A percentile compares a stretch with the other conserved stretches of the same genome.
Conservation (phyloP, 2,888 invertebrate genomes). For the Drosophila acutilabella region DNA sequence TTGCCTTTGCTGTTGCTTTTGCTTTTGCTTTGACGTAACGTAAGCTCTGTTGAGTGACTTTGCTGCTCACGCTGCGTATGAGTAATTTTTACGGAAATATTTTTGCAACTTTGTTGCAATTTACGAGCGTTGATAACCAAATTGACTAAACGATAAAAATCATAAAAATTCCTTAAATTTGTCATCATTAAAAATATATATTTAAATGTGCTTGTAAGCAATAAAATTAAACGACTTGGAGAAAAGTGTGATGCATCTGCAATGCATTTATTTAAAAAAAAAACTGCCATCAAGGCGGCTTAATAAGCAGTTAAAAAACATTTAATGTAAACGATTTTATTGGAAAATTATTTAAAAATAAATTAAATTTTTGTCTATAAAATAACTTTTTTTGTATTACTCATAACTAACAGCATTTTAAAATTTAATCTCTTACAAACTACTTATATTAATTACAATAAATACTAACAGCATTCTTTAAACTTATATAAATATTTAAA, state of each 20-base stretch:
- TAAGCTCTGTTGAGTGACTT: constrained; percentile 43
- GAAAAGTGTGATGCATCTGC: constrained; percentile 2
- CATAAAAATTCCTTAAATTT: constrained; percentile 7
- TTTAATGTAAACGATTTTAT: not conserved
- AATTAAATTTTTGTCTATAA: too few species aligned
- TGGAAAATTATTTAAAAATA: too few species aligned
- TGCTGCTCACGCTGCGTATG: constrained; percentile 58
- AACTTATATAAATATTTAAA: not conserved
- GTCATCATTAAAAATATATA: constrained; percentile 6
- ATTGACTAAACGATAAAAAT: constrained; percentile 28
- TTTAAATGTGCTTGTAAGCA: too few species aligned
- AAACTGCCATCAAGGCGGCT: not conserved
- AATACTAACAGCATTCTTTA: not conserved
- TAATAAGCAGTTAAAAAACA: not conserved
- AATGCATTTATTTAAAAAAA: too few species aligned
- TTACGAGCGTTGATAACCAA: constrained; percentile 34
- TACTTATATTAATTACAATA: not conserved
- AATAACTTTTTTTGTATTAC: not conserved
- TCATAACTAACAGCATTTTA: too few species aligned
- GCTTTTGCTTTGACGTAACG: constrained; percentile 12
- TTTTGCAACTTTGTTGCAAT: constrained; percentile 20
- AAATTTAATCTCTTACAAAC: too few species aligned
- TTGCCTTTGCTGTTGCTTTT: too few species aligned
- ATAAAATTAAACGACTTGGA: not conserved
- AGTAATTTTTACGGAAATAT: constrained; percentile 45